These are phyloP conservation scores for Sisor rabdophorus DNA, from an alignment of 2,113 vertebrate species.

Conservation along the genomic window DNA sequence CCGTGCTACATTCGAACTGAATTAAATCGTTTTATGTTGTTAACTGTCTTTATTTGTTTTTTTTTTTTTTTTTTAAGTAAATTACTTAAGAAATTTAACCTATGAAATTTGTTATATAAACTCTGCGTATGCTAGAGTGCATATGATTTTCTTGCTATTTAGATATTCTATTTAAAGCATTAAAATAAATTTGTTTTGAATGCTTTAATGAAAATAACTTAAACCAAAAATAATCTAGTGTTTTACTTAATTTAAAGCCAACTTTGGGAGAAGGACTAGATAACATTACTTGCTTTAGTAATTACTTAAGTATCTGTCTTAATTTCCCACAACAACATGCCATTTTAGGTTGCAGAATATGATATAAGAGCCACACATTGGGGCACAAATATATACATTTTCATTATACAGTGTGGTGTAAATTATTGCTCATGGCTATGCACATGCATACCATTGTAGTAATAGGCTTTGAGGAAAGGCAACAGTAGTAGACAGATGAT, in stretches of 20 bases:
- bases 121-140: too few species aligned
- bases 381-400: constrained; percentile 6
- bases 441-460: neutral
- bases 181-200: neutral
- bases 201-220: neutral
- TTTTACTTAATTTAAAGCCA: neutral
- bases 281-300: too few species aligned
- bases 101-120: too few species aligned
- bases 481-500: constrained; percentile 22
- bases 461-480: constrained; percentile 16
- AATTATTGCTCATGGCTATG: constrained; percentile 17
- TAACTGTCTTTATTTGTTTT: too few species aligned
- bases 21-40: too few species aligned
- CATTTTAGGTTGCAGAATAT: neutral
- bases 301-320: too few species aligned
- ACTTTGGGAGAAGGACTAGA: neutral
- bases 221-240: neutral
- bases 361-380: neutral
- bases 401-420: neutral
- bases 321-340: too few species aligned
- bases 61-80: too few species aligned
- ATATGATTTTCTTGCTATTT: too few species aligned
- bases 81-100: too few species aligned
- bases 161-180: neutral
- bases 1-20: too few species aligned